Conservation (phyloP, 2,888 invertebrate genomes). For the Balanococcus diminutus region DNA sequence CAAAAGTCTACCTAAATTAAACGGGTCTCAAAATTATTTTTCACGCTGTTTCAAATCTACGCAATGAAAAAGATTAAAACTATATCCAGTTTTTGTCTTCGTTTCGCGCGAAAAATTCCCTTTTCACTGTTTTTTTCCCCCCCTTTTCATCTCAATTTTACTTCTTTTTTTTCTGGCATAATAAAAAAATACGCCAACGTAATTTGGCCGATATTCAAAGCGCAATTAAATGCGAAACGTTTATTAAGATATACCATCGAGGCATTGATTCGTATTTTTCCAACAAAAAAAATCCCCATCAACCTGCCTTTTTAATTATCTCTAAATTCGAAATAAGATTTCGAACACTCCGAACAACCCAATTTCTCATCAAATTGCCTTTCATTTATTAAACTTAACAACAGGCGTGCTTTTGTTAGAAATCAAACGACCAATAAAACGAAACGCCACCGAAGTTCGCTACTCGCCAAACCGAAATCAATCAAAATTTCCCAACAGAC, state of each 20-base stretch:
- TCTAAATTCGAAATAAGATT: background rate
- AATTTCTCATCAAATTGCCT: no score
- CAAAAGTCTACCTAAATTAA: background rate
- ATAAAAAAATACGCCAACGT: no score
- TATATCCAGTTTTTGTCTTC: background rate
- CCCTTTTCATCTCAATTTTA: background rate
- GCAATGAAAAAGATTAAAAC: background rate
- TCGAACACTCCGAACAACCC: no score
- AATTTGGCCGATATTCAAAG: no score
- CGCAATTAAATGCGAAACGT: no score
- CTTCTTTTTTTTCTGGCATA: no score
- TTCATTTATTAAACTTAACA: background rate
- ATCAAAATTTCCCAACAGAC: background rate
- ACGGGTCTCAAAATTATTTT: background rate
- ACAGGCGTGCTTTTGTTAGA: background rate
- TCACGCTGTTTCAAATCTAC: background rate
- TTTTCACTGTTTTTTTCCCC: background rate
- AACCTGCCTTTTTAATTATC: background rate
- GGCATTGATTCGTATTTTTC: no score
- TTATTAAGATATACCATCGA: no score
- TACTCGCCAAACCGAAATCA: background rate
- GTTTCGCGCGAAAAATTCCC: background rate
- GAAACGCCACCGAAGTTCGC: background rate
- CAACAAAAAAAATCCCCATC: background rate
- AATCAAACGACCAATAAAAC: background rate